These are phyloP conservation scores for Protonibea diacanthus DNA, from an alignment of 2,797 vertebrate species.

Conservation along the genomic window DNA sequence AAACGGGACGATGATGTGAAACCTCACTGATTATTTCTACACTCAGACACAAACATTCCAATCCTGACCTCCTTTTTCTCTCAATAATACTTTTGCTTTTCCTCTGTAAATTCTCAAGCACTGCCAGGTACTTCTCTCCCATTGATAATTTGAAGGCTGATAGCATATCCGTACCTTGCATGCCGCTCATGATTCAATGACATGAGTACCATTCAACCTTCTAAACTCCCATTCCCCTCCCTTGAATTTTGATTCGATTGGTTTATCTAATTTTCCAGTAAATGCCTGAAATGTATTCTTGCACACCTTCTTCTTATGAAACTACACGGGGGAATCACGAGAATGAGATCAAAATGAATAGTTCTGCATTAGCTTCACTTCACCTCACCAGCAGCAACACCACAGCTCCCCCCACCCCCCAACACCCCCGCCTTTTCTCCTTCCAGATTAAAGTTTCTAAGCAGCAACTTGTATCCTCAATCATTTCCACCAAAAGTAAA, in stretches of 20 bases:
- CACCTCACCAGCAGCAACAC: constrained; percentile 43
- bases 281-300: constrained; percentile 86
- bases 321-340: constrained; percentile 74
- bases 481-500: constrained; percentile 51
- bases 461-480: constrained; percentile 53
- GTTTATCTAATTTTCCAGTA: constrained; percentile 86
- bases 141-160: constrained; percentile 81
- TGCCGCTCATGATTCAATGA: constrained; percentile 72
- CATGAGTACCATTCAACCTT: constrained; percentile 66
- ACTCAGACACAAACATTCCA: constrained; percentile 10
- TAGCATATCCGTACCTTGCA: constrained; percentile 67
- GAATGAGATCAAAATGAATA: constrained; percentile 81
- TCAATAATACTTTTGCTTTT: constrained; percentile 50
- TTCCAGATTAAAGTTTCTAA: constrained; percentile 62
- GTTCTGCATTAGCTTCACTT: constrained; percentile 76
- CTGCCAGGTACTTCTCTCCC: constrained; percentile 71
- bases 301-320: constrained; percentile 77
- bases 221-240: constrained; percentile 67
- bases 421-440: constrained; percentile 22
- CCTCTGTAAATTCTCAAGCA: constrained; percentile 67
- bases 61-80: constrained; percentile 57
- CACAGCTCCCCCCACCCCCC: not conserved
- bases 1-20: constrained; percentile 32
- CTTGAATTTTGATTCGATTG: constrained; percentile 81
- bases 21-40: constrained; percentile 49